A percentile compares a stretch with the other conserved stretches of the same genome.
Evolutionary conservation across 2,888 invertebrate genomes (phyloP).

Genomic region (Xanthia icteritia): DNA sequence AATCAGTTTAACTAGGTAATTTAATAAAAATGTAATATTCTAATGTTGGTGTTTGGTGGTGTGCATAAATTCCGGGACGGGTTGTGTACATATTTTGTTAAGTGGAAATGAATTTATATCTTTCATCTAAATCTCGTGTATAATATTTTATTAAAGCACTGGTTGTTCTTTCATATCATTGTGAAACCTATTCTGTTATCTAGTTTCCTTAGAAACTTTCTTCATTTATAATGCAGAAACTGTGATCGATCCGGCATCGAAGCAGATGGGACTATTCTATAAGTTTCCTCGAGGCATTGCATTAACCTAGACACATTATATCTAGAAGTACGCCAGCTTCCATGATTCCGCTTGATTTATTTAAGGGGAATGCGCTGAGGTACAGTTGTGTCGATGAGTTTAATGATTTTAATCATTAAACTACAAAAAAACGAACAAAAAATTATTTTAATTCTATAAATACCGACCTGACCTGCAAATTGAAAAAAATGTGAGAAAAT

Average conservation of each 20-base stretch:
- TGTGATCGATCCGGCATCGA: slow-evolving; percentile 15
- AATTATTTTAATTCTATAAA: no score
- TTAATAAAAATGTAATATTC: no score
- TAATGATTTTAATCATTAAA: no score
- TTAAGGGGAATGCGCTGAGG: neutral
- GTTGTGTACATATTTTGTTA: neutral
- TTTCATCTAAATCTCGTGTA: neutral
- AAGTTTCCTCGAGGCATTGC: neutral
- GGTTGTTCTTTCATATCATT: neutral
- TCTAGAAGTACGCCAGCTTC: neutral
- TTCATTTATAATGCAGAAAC: slow-evolving; percentile 27
- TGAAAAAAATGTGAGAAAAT: no score
- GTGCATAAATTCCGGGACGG: no score
- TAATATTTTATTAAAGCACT: neutral
- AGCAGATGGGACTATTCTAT: slow-evolving; percentile 30
- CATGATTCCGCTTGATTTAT: neutral
- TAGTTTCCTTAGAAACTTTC: slow-evolving; percentile 10
- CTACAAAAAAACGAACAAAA: no score
- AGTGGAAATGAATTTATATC: slow-evolving; percentile 29
- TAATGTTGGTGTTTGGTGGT: no score
- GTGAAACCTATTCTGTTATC: neutral
- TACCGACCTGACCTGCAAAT: no score
- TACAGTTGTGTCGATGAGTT: no score
- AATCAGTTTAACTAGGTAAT: neutral
- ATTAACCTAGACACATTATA: neutral